These are phyloP conservation scores for Labeo calbasu DNA, from an alignment of 2,797 vertebrate species.

Conservation along the genomic window DNA sequence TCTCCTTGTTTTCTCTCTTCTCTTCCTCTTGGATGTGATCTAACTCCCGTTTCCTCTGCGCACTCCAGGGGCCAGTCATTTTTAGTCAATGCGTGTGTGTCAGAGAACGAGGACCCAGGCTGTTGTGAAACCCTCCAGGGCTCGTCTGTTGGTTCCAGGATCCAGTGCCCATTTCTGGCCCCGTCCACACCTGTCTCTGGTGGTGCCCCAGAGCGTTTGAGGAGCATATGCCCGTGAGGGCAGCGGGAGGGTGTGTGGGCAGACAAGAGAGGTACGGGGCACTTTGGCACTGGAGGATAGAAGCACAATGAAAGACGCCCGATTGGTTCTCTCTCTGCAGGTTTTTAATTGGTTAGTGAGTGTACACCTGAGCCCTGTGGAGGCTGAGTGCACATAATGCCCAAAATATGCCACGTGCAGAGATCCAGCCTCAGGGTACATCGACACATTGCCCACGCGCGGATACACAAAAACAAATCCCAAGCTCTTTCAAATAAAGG, in stretches of 20 bases:
- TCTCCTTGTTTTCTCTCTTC: background rate
- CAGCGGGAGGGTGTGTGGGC: slow-evolving; percentile 29
- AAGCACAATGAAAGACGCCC: slow-evolving; percentile 28
- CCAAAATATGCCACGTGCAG: slow-evolving; percentile 67
- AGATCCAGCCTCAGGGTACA: slow-evolving; percentile 14
- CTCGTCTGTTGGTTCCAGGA: slow-evolving; percentile 23
- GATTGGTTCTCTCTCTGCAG: slow-evolving; percentile 53
- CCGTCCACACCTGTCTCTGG: slow-evolving; percentile 24
- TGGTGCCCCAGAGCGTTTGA: background rate
- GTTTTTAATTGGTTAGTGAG: slow-evolving; percentile 60
- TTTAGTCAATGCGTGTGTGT: slow-evolving; percentile 37
- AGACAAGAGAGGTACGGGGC: background rate
- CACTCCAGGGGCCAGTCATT: slow-evolving; percentile 13
- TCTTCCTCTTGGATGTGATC: background rate
- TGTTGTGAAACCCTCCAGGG: slow-evolving; percentile 33
- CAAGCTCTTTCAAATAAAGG: slow-evolving; percentile 13
- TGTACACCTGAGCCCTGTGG: slow-evolving; percentile 59
- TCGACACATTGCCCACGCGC: slow-evolving; percentile 31
- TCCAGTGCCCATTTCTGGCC: slow-evolving; percentile 33
- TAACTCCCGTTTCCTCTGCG: background rate
- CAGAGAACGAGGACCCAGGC: slow-evolving; percentile 23
- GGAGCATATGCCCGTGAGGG: slow-evolving; percentile 36
- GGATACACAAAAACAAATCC: slow-evolving; percentile 42
- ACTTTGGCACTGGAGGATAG: slow-evolving; percentile 31
- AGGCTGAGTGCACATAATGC: slow-evolving; percentile 64